These are phyloP conservation scores for Pseudococcus viburni DNA, from an alignment of 2,888 invertebrate species.

Conservation along the genomic window DNA sequence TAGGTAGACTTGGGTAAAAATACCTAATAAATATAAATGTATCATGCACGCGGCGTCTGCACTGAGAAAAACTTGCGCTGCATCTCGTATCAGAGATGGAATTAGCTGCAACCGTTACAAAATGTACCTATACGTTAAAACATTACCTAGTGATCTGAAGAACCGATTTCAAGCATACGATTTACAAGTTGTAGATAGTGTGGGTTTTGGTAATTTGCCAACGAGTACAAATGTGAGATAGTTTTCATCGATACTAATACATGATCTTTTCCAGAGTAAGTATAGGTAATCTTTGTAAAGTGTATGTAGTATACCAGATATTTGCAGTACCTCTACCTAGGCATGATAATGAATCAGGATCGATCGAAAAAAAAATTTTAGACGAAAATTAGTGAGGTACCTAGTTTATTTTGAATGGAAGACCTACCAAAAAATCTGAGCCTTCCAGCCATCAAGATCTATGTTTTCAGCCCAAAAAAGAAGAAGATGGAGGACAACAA, in stretches of 20 bases:
- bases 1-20: too few species aligned
- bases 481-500: too few species aligned
- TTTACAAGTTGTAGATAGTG: not conserved
- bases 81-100: not conserved
- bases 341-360: too few species aligned
- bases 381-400: too few species aligned
- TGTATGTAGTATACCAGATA: too few species aligned
- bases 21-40: not conserved
- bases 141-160: slow-evolving; percentile 9
- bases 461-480: too few species aligned
- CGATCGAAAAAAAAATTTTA: too few species aligned
- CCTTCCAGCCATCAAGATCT: too few species aligned
- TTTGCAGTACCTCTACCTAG: too few species aligned
- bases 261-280: not conserved
- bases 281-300: too few species aligned
- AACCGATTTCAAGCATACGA: not conserved
- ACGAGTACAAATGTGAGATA: not conserved
- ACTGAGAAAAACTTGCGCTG: not conserved
- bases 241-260: not conserved
- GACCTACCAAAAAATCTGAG: too few species aligned
- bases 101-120: not conserved
- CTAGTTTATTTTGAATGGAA: too few species aligned
- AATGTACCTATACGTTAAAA: not conserved
- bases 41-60: not conserved
- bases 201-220: slow-evolving; percentile 18